Evolutionary conservation across 92 coral and sea anemone genomes (phyloP), one percentile per base, ranked within the genome.

Genomic region (Siderastrea radians): DNA sequence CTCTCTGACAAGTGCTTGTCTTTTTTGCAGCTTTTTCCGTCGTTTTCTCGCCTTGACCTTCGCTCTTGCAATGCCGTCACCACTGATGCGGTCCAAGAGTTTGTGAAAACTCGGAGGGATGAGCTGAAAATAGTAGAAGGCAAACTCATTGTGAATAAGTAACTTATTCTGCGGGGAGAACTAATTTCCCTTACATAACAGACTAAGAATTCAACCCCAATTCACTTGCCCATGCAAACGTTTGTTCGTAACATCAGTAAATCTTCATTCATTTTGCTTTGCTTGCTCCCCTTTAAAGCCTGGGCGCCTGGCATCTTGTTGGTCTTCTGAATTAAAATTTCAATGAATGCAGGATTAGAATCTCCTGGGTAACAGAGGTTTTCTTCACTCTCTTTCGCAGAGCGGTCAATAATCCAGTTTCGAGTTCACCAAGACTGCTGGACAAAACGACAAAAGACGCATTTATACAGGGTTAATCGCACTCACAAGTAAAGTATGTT

Each of bases 1-100:
- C 95, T 98, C 66, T 87, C 99, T 17, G 97, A 87, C 73, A 87
- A 92, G 46, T 92, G 97, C 70, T 87, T 97, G 12, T 90, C 92
- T 45, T 92, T 85, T 77, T 58, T 96, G 78, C 91, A 91, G 87
- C 94, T 92, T 45, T 95, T 94, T 6, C 91, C 88, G 10, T 61
- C 85, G 68, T 81, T 96, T 47, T 77, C 50, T 77, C 94, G 97
- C 26, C 89, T 98, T 51, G 99, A 98, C 76, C 70, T 98, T 57
- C 89, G 98, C 64, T 92, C 94, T 13, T 98, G 99, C 61, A 81
- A 79, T 53, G 87, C 92, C 83, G 88, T 98, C 72, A 81, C 96
- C 10, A 43, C 72, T 7, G 79, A 80, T 16, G 98, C 93, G 47
- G 88, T 95, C 64, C 94, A 94, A 72, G 84, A 83, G 65, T 96